Evolutionary conservation across 2,113 vertebrate species (phyloP).

Genomic region (Riparia riparia): DNA sequence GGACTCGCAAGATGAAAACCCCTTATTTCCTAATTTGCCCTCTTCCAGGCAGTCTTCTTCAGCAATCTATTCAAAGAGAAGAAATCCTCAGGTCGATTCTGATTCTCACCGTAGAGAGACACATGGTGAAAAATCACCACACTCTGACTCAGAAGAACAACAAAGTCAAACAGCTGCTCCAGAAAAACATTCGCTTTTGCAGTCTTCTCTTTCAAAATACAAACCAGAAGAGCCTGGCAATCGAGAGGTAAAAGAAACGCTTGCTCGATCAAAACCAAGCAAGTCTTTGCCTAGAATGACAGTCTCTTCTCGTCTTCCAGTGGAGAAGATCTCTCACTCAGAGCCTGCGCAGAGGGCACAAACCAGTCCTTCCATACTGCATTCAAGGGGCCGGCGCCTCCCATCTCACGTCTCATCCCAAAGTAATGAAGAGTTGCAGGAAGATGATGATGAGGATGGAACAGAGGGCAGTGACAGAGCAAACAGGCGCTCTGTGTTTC

Average conservation of each 20-base stretch:
- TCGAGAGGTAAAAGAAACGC: not conserved
- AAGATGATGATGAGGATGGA: not conserved
- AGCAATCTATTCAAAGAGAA: conserved; percentile 47
- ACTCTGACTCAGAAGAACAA: not conserved
- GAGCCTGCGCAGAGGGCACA: not conserved
- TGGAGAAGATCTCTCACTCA: conserved; percentile 20
- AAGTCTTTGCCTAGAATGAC: conserved; percentile 46
- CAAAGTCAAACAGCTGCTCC: conserved; percentile 12
- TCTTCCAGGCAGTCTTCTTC: conserved; percentile 64
- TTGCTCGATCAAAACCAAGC: not conserved
- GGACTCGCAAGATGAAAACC: conserved; percentile 19
- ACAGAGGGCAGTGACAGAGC: not conserved
- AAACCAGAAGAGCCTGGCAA: conserved; percentile 3
- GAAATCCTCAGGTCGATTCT: conserved; percentile 32
- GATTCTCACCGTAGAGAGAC: conserved; percentile 12
- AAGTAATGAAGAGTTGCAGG: conserved; percentile 18
- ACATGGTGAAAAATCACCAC: not conserved
- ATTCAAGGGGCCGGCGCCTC: conserved; percentile 57
- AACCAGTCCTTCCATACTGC: conserved; percentile 12
- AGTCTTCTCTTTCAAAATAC: conserved; percentile 11
- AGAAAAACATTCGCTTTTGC: conserved; percentile 62
- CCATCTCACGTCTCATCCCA: not conserved
- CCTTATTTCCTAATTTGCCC: conserved; percentile 34
- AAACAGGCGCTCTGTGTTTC: not conserved
- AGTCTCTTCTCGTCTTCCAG: not conserved